phyloP scores from a whole-genome alignment of 2,888 invertebrate species.

The Calameuta pallipes region DNA sequence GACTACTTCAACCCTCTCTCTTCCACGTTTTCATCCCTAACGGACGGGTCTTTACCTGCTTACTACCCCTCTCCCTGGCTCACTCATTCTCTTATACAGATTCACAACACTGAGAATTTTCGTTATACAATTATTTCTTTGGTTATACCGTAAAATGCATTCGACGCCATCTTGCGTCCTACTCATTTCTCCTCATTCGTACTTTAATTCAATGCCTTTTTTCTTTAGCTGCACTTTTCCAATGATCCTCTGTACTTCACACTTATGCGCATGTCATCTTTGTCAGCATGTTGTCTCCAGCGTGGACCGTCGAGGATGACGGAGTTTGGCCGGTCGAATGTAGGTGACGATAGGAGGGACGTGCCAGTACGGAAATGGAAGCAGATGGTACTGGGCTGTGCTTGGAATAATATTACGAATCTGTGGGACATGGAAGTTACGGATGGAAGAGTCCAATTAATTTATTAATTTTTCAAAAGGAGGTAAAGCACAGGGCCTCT shows the following conservation, averaged over 20 bases:
- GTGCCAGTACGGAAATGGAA: neutral
- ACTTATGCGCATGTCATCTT: neutral
- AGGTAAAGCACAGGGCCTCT: neutral
- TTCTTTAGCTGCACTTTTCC: neutral
- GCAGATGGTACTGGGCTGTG: neutral
- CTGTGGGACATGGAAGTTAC: neutral
- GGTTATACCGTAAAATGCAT: neutral
- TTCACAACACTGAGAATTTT: neutral
- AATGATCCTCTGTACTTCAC: neutral
- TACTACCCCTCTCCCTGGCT: slow-evolving; percentile 4
- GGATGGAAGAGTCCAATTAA: neutral
- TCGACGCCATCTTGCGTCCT: neutral
- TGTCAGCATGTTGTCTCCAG: neutral
- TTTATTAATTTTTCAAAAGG: neutral
- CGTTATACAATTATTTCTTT: neutral
- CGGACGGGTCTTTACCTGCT: slow-evolving; percentile 1
- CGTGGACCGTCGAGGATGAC: neutral
- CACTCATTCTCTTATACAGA: neutral
- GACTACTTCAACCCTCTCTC: slow-evolving; percentile 14
- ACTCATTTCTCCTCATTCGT: neutral
- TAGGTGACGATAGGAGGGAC: neutral
- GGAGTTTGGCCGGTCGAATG: neutral
- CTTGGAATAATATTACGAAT: neutral
- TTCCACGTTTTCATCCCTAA: slow-evolving; percentile 25
- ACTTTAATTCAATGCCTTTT: neutral